Conservation (phyloP, 2,113 vertebrate species). For the Carassius gibelio region DNA sequence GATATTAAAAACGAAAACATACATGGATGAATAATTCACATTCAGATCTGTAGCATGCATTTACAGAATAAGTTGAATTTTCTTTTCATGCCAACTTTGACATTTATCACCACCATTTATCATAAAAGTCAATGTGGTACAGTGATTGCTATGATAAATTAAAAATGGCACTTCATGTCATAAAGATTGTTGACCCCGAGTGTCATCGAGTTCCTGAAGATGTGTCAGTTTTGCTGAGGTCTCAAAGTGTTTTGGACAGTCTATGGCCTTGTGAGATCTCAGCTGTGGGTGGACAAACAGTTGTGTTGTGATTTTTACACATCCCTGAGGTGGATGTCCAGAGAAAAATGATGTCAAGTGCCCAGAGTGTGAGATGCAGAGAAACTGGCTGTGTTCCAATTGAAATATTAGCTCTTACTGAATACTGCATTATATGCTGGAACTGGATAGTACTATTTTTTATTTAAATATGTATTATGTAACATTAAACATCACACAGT, state of each 20-base stretch:
- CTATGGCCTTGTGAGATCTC: conserved; percentile 9
- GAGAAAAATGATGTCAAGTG: conserved; percentile 16
- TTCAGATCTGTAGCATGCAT: neutral
- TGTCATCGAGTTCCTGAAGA: neutral
- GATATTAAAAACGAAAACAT: neutral
- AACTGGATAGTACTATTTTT: neutral
- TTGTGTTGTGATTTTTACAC: conserved; percentile 24
- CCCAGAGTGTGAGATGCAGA: neutral
- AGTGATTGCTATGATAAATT: conserved; percentile 5
- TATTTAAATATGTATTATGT: neutral
- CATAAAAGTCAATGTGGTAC: neutral
- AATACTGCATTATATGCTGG: neutral
- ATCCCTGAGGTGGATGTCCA: conserved; percentile 22
- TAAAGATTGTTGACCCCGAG: neutral
- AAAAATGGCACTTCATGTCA: neutral
- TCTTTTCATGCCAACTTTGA: neutral
- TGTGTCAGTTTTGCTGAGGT: neutral
- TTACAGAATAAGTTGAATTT: neutral
- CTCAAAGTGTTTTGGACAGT: conserved; percentile 2
- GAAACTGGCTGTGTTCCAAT: neutral
- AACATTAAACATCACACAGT: neutral
- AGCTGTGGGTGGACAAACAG: conserved; percentile 21
- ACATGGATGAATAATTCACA: neutral
- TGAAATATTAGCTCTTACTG: neutral
- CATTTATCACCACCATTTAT: neutral